Base-by-base conservation (phyloP, 2,797 vertebrate genomes). In the Zenarchopterus dispar region DNA sequence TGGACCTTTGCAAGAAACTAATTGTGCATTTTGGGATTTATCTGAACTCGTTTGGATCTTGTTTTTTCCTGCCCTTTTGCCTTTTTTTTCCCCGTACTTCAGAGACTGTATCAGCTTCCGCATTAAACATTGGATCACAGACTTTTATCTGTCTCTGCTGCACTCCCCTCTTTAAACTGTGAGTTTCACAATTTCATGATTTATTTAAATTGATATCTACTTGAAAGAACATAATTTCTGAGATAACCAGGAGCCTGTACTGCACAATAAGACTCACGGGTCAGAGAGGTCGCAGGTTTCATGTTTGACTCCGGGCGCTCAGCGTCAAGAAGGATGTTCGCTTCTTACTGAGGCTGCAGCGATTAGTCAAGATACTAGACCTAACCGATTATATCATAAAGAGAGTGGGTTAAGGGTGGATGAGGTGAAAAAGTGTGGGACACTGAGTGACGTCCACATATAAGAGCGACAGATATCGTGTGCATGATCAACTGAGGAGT, bases 11-110 rank as follows among this genome's bases (percentile, higher is more conserved):
- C 13, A 50, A 50, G 19, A 28, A 50, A 23, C 46, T 43, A 23
- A 23, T 5, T 47, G 49, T 47, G n/a, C 41, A 22, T 26, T 59
- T 59, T 59, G 56, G 56, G 65, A 59, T 53, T 67, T 47, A 52
- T 53, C 23, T 56, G 53, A 45, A 56, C 24, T 28, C 24, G 24
- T 26, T 43, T 21, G 46, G 10, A 28, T 52, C 23, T 49, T 23
- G 31, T 54, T 23, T n/a, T 53, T 62, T 46, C 8, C 17, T 45
- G 21, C 33, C 31, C 22, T 18, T 41, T 19, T 19, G 22, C n/a
- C 33, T 9, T 45, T 28, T 44, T 16, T 44, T 8, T 31, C 24
- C 19, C 13, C 44, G 18, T 41, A 36, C 28, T 31, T 26, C 21
- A 31, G 18, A 23, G 31, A 16, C 13, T 22, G n/a, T 10, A 16